Percentiles rank a stretch among this genome's conserved stretches.
phyloP scores from a whole-genome alignment of 1,140 invertebrate species.

The Heterodera schachtii region DNA sequence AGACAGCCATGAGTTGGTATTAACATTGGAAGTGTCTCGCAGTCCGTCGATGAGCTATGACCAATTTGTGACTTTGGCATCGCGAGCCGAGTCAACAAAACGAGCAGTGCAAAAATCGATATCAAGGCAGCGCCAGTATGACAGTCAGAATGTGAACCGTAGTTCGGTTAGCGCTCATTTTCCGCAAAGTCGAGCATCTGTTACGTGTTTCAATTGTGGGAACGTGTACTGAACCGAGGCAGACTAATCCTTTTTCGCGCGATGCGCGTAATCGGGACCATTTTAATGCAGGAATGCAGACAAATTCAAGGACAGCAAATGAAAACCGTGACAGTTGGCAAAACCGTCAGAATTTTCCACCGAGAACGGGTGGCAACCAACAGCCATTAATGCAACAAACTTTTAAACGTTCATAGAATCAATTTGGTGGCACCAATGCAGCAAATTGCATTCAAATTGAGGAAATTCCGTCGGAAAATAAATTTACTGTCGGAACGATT shows the following conservation, averaged over 20 bases:
- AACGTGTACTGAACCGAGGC: not conserved
- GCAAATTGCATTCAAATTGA: not conserved
- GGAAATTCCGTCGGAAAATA: not conserved
- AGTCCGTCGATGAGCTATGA: not conserved
- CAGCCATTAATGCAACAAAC: not conserved
- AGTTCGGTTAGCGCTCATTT: no score
- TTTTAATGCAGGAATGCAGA: not conserved
- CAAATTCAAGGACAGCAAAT: not conserved
- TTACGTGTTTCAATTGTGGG: not conserved
- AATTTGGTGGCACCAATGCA: not conserved
- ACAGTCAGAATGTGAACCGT: not conserved
- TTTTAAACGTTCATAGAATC: not conserved
- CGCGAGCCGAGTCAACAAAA: conserved; percentile 10
- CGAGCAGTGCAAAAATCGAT: not conserved
- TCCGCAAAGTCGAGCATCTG: not conserved
- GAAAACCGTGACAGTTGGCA: not conserved
- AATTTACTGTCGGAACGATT: not conserved
- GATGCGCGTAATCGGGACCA: not conserved
- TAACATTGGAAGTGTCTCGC: conserved; percentile 1
- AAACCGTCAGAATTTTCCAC: not conserved
- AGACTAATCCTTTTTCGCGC: no score
- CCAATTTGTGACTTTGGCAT: conserved; percentile 1
- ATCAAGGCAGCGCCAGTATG: not conserved
- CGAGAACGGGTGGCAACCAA: not conserved
- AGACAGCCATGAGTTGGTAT: not conserved